A percentile compares a stretch with the other conserved stretches of the same genome.
phyloP scores from a whole-genome alignment of 2,888 invertebrate genomes.

The Euzetes globulus region DNA sequence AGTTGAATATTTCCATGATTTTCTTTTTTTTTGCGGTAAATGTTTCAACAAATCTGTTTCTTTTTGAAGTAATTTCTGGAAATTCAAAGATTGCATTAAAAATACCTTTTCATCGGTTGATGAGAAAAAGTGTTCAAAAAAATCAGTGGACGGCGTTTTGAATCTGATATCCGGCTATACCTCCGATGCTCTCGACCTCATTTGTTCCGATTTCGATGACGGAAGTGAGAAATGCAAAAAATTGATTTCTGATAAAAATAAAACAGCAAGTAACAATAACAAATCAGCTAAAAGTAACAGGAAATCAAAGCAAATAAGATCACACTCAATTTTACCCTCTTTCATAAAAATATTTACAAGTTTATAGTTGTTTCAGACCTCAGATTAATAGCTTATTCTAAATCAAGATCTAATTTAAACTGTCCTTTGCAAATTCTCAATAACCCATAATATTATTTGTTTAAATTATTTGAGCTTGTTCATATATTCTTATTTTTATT shows the following conservation, averaged over 20 bases:
- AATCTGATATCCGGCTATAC: constrained; percentile 28
- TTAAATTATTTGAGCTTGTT: no score
- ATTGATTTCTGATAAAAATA: not conserved
- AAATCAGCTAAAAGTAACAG: not conserved
- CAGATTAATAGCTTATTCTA: no score
- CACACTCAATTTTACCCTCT: not conserved
- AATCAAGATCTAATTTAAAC: no score
- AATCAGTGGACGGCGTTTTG: not conserved
- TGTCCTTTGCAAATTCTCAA: no score
- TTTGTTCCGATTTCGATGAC: constrained; percentile 21
- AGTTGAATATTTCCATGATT: not conserved
- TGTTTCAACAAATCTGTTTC: not conserved
- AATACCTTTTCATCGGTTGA: not conserved
- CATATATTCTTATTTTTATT: no score
- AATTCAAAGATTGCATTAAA: constrained; percentile 21
- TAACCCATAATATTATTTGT: no score
- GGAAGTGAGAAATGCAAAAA: constrained; percentile 19
- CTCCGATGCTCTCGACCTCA: constrained; percentile 17
- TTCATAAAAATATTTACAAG: not conserved
- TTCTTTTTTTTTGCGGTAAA: no score
- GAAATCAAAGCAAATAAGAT: not conserved
- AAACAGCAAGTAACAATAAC: not conserved
- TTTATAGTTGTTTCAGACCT: not conserved
- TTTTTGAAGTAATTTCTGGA: constrained; percentile 24
- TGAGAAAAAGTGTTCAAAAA: constrained; percentile 18